Percentiles rank a stretch among this genome's conserved stretches.
These are phyloP conservation scores for Trididemnum miniatum DNA, from an alignment of 23 tunicate genomes.

Conservation along the genomic window DNA sequence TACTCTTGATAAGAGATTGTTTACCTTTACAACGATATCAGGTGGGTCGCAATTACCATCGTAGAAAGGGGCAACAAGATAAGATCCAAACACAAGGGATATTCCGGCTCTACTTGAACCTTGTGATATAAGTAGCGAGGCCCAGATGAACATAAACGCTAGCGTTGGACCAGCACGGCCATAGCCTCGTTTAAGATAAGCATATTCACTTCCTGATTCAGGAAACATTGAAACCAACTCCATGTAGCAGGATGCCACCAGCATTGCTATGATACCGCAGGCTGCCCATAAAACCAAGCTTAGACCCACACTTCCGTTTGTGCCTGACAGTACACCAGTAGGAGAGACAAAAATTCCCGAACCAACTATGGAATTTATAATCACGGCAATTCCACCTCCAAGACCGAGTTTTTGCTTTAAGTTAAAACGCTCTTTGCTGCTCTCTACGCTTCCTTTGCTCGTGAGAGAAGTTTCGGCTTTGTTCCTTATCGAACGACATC, in stretches of 20 bases:
- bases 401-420: slow-evolving; percentile 56
- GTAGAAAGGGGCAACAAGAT: slow-evolving; percentile 54
- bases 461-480: too few relatives aligned
- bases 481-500: too few relatives aligned
- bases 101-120: slow-evolving; percentile 62
- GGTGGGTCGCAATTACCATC: slow-evolving; percentile 58
- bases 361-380: slow-evolving; percentile 70
- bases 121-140: slow-evolving; percentile 45
- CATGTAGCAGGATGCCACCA: slow-evolving; percentile 68
- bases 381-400: slow-evolving; percentile 32
- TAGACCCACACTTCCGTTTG: slow-evolving; percentile 70
- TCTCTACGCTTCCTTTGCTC: too few relatives aligned
- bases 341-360: slow-evolving; percentile 85
- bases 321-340: slow-evolving; percentile 57
- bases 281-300: slow-evolving; percentile 78
- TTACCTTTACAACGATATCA: slow-evolving; percentile 47
- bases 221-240: slow-evolving; percentile 55
- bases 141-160: slow-evolving; percentile 66
- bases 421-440: slow-evolving; percentile 39
- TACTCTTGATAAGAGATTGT: too few relatives aligned
- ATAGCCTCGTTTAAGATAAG: slow-evolving; percentile 51
- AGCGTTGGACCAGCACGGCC: slow-evolving; percentile 34
- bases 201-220: slow-evolving; percentile 77
- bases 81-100: slow-evolving; percentile 63
- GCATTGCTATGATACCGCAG: slow-evolving; percentile 11